Base-by-base conservation (phyloP, 2,888 invertebrate genomes). In the Ophioninae sp. region DNA sequence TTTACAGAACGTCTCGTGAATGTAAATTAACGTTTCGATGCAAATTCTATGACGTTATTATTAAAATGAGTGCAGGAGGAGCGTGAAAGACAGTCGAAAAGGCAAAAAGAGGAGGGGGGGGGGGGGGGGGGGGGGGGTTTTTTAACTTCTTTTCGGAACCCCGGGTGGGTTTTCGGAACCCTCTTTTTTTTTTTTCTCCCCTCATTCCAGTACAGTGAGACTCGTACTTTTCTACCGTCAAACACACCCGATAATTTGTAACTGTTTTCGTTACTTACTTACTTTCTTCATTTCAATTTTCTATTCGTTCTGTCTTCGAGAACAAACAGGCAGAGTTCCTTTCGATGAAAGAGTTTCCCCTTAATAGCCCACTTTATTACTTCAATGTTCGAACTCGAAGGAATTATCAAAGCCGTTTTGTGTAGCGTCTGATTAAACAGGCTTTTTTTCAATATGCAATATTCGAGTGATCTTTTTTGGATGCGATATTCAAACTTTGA, bases 21-120 rank as follows among this genome's bases (percentile, higher is more conserved):
- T 83, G 78, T 78, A 83, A 85, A 83, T 85, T 83, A 83, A 81
- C 79, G 83, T 83, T 69, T 73, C 76, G 74, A 83, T 85, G 83
- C 72, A 81, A 83, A 85, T 81, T 78, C 57, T 65, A 79, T 78
- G 85, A 70, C 62, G 67, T 68, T 83, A 81, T 85, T 85, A 85
- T 85, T 81, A 83, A 83, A 83, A 83, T 81, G 81, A 61, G 62
- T 75, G 39, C 61, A 50, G 30, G 30, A 79, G 72, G 65, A 79
- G 65, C 39, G 79, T 68, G 30, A 68, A 68, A 72, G 72, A 65
- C 39, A 72, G 70, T 79, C 70, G 56, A 13, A 8, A 44, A 44
- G 10, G 44, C 8, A 2, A 21, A 41, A 21, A n/a, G 23, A 67
- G 21, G 56, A 67, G 61, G 68, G 57, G 56, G 44, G 44, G 13